A percentile compares a stretch with the other conserved stretches of the same genome.
Conservation (phyloP, 2,797 vertebrate genomes). For the Oceanodroma leucorhoa region DNA sequence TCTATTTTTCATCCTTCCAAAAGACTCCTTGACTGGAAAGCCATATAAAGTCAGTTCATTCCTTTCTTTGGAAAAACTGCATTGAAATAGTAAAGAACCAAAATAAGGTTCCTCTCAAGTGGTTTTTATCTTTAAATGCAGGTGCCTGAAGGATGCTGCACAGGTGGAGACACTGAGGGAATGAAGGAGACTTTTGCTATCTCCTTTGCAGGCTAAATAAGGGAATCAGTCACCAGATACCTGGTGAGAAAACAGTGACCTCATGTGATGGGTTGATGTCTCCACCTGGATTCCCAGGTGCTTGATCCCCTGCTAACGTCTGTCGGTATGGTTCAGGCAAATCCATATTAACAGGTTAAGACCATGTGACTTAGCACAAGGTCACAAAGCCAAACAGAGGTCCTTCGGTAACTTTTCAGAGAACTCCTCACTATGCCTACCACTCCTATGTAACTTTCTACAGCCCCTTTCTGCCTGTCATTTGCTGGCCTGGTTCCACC, state of each 20-base stretch:
- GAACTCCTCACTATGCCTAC: not conserved
- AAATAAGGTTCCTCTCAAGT: not conserved
- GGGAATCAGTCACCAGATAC: not conserved
- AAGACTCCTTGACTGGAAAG: not conserved
- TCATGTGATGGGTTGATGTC: rapidly evolving
- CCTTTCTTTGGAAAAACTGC: not conserved
- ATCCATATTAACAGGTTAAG: not conserved
- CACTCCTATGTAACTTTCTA: not conserved
- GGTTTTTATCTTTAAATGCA: not conserved
- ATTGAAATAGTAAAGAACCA: not conserved
- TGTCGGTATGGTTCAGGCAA: not conserved
- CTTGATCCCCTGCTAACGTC: not conserved
- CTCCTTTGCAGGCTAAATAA: not conserved
- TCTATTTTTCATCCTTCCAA: not conserved
- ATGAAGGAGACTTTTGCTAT: not conserved
- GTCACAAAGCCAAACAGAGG: not conserved
- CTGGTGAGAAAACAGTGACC: not conserved
- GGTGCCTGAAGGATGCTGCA: not conserved
- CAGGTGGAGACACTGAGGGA: not conserved
- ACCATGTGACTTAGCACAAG: not conserved
- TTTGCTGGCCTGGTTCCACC: not conserved
- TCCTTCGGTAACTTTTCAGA: not conserved
- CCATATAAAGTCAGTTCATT: not conserved
- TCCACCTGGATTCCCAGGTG: not conserved
- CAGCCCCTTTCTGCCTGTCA: not conserved